Conservation (phyloP, 2,888 invertebrate species). For the Graphium colonna region DNA sequence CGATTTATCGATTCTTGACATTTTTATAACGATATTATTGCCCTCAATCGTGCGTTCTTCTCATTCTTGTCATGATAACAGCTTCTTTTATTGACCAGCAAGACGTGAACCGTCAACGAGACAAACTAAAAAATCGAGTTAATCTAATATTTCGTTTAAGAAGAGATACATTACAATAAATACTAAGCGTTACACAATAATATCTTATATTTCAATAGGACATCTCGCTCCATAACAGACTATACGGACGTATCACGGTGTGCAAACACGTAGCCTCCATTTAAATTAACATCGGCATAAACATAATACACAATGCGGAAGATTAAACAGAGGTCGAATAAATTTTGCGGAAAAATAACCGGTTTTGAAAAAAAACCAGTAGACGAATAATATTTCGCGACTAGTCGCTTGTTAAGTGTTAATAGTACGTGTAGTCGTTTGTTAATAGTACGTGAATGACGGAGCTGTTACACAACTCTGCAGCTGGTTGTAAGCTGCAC, state of each 20-base stretch:
- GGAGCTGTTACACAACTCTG: constrained; percentile 10
- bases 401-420: constrained; percentile 10
- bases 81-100: no score
- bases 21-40: not conserved
- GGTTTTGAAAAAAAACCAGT: constrained; percentile 36
- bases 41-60: no score
- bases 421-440: not conserved
- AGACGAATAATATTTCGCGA: constrained; percentile 31
- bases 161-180: no score
- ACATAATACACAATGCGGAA: constrained; percentile 41
- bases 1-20: not conserved
- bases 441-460: constrained; percentile 1
- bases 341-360: constrained; percentile 42
- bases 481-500: constrained; percentile 10
- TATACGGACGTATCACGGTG: not conserved
- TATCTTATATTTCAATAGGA: no score
- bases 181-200: no score
- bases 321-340: constrained; percentile 48
- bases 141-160: no score
- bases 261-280: constrained; percentile 1
- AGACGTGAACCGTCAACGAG: no score
- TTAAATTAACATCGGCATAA: constrained; percentile 7
- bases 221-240: no score
- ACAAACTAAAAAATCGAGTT: no score
- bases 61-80: no score